A percentile compares a stretch with the other conserved stretches of the same genome.
phyloP scores from a whole-genome alignment of 1,140 invertebrate species.

The Cryptotermes secundus region DNA sequence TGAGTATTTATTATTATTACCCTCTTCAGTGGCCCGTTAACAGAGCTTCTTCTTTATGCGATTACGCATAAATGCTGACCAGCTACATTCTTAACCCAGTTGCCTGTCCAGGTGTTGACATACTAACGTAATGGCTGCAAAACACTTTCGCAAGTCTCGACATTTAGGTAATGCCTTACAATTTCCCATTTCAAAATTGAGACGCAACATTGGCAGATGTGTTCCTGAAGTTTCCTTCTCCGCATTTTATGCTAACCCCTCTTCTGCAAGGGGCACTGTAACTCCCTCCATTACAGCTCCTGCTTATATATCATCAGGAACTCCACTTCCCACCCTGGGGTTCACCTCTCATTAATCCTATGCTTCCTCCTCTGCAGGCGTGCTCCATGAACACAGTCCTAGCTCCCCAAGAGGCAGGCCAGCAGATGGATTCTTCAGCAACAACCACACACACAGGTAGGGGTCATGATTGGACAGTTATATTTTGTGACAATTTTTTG shows the following conservation, averaged over 20 bases:
- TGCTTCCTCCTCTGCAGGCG: slow-evolving; percentile 56
- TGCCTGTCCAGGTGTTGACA: no score
- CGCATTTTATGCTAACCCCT: slow-evolving; percentile 38
- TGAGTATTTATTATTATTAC: no score
- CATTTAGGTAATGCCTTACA: no score
- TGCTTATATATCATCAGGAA: slow-evolving; percentile 35
- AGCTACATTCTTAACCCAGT: no score
- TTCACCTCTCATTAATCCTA: slow-evolving; percentile 44
- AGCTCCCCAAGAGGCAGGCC: neutral
- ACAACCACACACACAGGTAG: neutral
- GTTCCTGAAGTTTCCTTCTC: slow-evolving; percentile 16
- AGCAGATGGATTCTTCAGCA: neutral
- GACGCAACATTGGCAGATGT: no score
- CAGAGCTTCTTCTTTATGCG: no score
- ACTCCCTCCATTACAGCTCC: slow-evolving; percentile 33
- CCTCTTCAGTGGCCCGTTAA: no score
- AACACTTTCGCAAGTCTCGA: no score
- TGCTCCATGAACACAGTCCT: slow-evolving; percentile 49
- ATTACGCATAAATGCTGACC: no score
- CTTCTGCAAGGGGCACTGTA: slow-evolving; percentile 33
- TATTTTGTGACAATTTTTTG: neutral
- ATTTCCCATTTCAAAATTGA: no score
- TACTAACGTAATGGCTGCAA: no score
- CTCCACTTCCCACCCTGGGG: slow-evolving; percentile 44
- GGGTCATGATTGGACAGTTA: neutral